Conservation (phyloP, 2,113 vertebrate genomes). For the Zingel zingel region DNA sequence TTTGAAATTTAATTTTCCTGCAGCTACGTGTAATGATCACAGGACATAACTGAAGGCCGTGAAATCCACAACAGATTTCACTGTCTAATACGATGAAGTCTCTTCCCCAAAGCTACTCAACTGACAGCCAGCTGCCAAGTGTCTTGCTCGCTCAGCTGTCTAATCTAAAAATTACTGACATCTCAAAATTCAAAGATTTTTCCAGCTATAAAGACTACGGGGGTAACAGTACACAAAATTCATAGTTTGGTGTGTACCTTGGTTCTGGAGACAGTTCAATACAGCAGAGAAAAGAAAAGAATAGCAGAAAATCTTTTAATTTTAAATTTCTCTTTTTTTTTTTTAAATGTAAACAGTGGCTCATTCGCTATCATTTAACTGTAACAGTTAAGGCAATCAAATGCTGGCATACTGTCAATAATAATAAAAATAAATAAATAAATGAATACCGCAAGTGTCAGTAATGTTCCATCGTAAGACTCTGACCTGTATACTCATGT, state of each 20-base stretch:
- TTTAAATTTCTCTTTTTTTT: background rate
- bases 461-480: background rate
- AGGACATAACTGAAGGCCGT: constrained; percentile 60
- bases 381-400: too few species aligned
- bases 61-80: constrained; percentile 67
- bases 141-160: constrained; percentile 53
- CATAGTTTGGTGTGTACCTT: background rate
- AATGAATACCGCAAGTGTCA: background rate
- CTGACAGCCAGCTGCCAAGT: constrained; percentile 72
- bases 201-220: constrained; percentile 1
- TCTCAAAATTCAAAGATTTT: constrained; percentile 59
- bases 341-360: background rate
- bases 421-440: background rate
- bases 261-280: background rate
- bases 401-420: background rate
- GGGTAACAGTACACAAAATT: background rate
- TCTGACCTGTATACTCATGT: background rate
- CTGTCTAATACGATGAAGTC: constrained; percentile 62
- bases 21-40: constrained; percentile 51
- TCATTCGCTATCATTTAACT: background rate
- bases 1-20: constrained; percentile 31
- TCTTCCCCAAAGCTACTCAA: constrained; percentile 66
- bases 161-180: constrained; percentile 62
- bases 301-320: background rate
- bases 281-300: background rate